These are phyloP conservation scores for Sturnus vulgaris DNA, from an alignment of 2,113 vertebrate genomes.

Conservation along the genomic window DNA sequence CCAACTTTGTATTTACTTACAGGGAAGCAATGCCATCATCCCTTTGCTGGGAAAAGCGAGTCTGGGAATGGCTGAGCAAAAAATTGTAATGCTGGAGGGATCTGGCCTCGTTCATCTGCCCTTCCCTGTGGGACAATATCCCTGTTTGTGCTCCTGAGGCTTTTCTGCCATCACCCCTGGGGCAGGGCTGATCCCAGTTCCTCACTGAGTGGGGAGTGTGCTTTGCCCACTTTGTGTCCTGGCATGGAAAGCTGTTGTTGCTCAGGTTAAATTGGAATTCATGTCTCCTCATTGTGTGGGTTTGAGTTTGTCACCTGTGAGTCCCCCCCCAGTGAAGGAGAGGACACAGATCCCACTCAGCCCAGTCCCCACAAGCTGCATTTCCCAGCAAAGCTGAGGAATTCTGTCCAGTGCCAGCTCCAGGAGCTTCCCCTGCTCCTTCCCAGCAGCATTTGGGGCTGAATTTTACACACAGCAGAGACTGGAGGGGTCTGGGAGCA, in stretches of 20 bases:
- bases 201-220: not conserved
- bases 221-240: not conserved
- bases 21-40: not conserved
- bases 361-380: not conserved
- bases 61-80: not conserved
- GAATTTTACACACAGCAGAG: not conserved
- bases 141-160: not conserved
- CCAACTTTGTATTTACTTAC: not conserved
- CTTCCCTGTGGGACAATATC: not conserved
- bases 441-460: not conserved
- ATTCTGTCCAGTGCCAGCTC: not conserved
- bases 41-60: not conserved
- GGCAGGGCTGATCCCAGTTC: not conserved
- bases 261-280: not conserved
- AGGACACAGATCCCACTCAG: not conserved
- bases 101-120: not conserved
- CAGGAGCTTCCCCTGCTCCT: not conserved
- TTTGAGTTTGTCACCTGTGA: not conserved
- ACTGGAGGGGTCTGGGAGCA: not conserved
- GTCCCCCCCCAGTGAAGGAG: not conserved
- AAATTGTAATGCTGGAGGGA: not conserved
- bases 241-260: not conserved
- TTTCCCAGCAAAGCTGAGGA: not conserved
- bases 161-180: not conserved
- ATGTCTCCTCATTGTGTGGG: fast-evolving